Percentiles rank a stretch among this genome's conserved stretches.
Conservation (phyloP, 2,797 vertebrate species). For the Salarias fasciatus region DNA sequence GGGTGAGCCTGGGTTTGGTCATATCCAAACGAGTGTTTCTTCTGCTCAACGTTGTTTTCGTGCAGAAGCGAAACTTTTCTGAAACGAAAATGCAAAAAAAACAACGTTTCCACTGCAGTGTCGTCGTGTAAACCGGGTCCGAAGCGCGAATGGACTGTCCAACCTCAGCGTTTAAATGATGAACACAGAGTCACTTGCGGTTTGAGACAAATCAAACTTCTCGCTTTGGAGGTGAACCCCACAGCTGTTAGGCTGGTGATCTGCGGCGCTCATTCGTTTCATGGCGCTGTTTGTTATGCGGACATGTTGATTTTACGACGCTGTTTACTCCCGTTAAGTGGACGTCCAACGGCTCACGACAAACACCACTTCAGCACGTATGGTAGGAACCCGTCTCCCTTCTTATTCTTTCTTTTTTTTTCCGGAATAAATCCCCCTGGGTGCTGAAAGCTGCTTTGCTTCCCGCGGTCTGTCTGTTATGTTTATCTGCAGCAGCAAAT, state of each 20-base stretch:
- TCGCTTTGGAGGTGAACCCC: slow-evolving; percentile 29
- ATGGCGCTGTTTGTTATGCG: slow-evolving; percentile 43
- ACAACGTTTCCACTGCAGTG: too few species aligned
- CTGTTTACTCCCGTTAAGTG: slow-evolving; percentile 49
- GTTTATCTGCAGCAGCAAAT: slow-evolving; percentile 68
- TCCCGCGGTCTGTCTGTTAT: slow-evolving; percentile 37
- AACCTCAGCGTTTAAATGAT: slow-evolving; percentile 36
- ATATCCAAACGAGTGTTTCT: too few species aligned
- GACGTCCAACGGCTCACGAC: slow-evolving; percentile 37
- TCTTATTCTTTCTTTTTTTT: slow-evolving; percentile 1
- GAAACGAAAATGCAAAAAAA: too few species aligned
- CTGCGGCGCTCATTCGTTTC: slow-evolving; percentile 47
- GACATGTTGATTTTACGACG: slow-evolving; percentile 52
- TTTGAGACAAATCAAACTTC: slow-evolving; percentile 3
- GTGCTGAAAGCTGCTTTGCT: slow-evolving; percentile 41
- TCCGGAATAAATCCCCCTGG: slow-evolving; percentile 29
- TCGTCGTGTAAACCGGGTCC: too few species aligned
- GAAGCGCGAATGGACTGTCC: too few species aligned
- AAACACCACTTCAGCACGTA: slow-evolving; percentile 26
- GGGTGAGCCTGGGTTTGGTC: too few species aligned
- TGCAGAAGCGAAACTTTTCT: too few species aligned
- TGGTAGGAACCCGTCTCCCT: slow-evolving; percentile 28
- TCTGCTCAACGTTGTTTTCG: too few species aligned
- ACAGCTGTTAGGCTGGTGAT: slow-evolving; percentile 38
- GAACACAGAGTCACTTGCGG: slow-evolving; percentile 26